These are phyloP conservation scores for Cinara cedri DNA, from an alignment of 2,888 invertebrate species.

Conservation along the genomic window DNA sequence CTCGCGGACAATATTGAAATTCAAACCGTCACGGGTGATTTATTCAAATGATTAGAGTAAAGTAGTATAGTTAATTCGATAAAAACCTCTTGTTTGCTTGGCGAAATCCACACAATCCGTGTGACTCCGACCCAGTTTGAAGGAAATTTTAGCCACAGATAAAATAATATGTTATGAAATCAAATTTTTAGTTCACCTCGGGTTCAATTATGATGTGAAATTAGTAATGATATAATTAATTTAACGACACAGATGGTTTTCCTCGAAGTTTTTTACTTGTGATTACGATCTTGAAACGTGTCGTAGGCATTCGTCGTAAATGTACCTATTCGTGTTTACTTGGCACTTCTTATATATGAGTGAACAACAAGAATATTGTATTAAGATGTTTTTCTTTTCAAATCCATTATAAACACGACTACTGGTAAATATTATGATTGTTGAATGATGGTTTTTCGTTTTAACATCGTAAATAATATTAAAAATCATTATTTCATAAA, in stretches of 20 bases:
- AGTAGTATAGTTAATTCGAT: background rate
- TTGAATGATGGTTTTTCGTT: background rate
- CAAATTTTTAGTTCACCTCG: background rate
- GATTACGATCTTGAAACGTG: conserved; percentile 44
- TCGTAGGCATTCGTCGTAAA: background rate
- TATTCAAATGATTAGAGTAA: background rate
- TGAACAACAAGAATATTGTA: conserved; percentile 22
- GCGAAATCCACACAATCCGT: conserved; percentile 7
- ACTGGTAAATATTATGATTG: background rate
- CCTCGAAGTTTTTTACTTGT: background rate
- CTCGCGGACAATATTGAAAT: background rate
- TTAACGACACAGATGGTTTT: background rate
- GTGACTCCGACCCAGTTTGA: conserved; percentile 10
- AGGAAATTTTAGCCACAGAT: conserved; percentile 25
- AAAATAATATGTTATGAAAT: conserved; percentile 12
- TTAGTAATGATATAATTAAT: conserved; percentile 15
- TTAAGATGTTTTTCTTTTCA: conserved; percentile 10
- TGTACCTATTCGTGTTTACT: background rate
- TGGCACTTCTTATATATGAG: background rate
- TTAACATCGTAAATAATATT: conserved; percentile 11
- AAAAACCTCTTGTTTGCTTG: background rate
- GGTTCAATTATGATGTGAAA: background rate
- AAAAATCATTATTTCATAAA: background rate
- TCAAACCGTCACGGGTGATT: conserved; percentile 18
- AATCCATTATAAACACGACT: conserved; percentile 7